phyloP scores from a whole-genome alignment of 2,888 invertebrate genomes.

The Acanthosoma haemorrhoidale region DNA sequence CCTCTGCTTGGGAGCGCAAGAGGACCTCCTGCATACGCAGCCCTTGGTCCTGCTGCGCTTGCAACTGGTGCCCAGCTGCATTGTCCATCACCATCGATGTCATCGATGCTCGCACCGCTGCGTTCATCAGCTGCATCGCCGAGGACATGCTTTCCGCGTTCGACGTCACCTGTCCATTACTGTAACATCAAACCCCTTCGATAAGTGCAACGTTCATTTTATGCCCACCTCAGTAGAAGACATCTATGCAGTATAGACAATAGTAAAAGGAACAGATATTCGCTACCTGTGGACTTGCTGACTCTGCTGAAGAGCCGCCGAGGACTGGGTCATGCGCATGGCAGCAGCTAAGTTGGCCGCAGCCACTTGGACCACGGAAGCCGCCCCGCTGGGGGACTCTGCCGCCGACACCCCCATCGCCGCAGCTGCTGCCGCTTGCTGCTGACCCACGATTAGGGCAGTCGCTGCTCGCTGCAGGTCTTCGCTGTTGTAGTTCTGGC shows the following conservation, averaged over 20 bases:
- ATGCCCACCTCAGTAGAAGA: no score
- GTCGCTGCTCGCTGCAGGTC: constrained; percentile 43
- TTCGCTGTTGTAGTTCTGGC: constrained; percentile 43
- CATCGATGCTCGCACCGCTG: constrained; percentile 56
- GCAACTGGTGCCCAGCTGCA: constrained; percentile 32
- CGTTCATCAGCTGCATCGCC: constrained; percentile 49
- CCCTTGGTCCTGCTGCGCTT: constrained; percentile 46
- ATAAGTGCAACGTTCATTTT: no score
- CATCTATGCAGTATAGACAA: no score
- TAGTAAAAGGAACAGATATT: not conserved
- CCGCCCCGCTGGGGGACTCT: constrained; percentile 49
- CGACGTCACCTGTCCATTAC: constrained; percentile 42
- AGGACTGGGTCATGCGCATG: constrained; percentile 52
- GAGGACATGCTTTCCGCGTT: constrained; percentile 42
- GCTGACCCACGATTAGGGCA: constrained; percentile 42
- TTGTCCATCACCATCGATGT: constrained; percentile 46
- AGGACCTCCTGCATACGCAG: constrained; percentile 61
- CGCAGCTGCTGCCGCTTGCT: constrained; percentile 49
- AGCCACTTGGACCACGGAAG: constrained; percentile 64
- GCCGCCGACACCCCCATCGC: constrained; percentile 51
- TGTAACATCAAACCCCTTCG: constrained; percentile 35
- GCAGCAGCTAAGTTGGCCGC: constrained; percentile 71
- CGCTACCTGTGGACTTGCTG: constrained; percentile 41
- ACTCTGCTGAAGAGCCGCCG: constrained; percentile 41
- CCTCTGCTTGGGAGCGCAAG: constrained; percentile 78